Base-by-base conservation (phyloP, 2,113 vertebrate species). In the Trinectes maculatus region DNA sequence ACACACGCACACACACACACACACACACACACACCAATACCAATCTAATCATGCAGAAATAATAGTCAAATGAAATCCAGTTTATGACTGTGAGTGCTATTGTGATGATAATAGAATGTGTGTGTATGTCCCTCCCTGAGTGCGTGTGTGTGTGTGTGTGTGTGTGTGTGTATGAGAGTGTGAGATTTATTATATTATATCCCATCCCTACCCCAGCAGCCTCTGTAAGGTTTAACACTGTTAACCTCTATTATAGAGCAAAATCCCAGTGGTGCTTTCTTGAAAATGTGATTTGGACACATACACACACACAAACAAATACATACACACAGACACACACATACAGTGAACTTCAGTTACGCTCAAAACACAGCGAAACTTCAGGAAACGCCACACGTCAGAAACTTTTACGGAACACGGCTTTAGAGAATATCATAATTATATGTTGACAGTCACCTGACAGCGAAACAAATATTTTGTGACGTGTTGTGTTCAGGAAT, bases 211-310 rank as follows among this genome's bases (percentile, higher is more conserved):
- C 15, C 56, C 49, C 49, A 34, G 15, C 4, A 0, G 63, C 55
- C 47, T 52, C 21, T 58, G 8, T 28, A 16, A 47, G 22, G 29
- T 6, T 62, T 51, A 19, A 71, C 53, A 66, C 49, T 61, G 63
- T 71, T 79, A 67, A 74, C 64, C 67, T 71, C 66, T 60, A 64
- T 82, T 58, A 73, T 15, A 48, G 43, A 80, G 33, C 24, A 33
- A 59, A 80, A 48, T 55, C 72, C 72, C 54, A 37, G 39, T 0
- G 13, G 72, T 19, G 31, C 29, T 59, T 46, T 37, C 24, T 55
- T 11, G 3, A 55, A 65, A 77, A 68, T 77, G 44, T 44, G 46
- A 60, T 74, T 55, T 74, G 22, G 61, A 5, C 36, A 26, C 3
- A 9, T 21, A 25, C 29, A 55, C 7, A 46, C 43, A 55, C 55